Percentiles rank a stretch among this genome's conserved stretches.
Conservation (phyloP, 2,797 vertebrate genomes). For the Arnoldichthys spilopterus region DNA sequence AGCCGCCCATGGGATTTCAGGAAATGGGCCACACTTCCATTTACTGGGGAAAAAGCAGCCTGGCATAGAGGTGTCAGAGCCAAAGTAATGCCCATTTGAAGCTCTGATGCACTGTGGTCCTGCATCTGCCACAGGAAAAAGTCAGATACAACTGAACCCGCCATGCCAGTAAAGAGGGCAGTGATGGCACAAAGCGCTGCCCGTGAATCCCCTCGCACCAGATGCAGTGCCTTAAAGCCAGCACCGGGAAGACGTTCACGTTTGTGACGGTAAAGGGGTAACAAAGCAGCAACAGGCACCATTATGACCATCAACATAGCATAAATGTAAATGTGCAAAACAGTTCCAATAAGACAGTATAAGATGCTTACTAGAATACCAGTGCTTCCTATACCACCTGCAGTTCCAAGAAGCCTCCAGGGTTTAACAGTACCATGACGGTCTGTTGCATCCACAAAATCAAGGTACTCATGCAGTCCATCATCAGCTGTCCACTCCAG, state of each 20-base stretch:
- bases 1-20: slow-evolving; percentile 68
- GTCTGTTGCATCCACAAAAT: slow-evolving; percentile 86
- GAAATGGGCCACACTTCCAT: slow-evolving; percentile 66
- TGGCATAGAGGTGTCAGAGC: slow-evolving; percentile 79
- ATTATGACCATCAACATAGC: slow-evolving; percentile 64
- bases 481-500: slow-evolving; percentile 83
- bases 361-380: slow-evolving; percentile 78
- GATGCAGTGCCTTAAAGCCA: slow-evolving; percentile 75
- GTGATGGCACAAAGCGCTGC: slow-evolving; percentile 78
- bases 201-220: slow-evolving; percentile 74
- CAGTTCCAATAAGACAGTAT: slow-evolving; percentile 71
- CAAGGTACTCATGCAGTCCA: slow-evolving; percentile 87
- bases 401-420: slow-evolving; percentile 80
- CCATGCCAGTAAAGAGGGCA: slow-evolving; percentile 70
- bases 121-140: slow-evolving; percentile 92
- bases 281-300: slow-evolving; percentile 63
- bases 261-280: slow-evolving; percentile 79
- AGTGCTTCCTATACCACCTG: slow-evolving; percentile 72
- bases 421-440: slow-evolving; percentile 69
- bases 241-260: slow-evolving; percentile 57
- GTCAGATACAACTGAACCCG: slow-evolving; percentile 74
- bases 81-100: slow-evolving; percentile 83
- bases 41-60: slow-evolving; percentile 68
- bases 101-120: slow-evolving; percentile 79
- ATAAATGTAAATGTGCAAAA: slow-evolving; percentile 82